Conservation (phyloP, 2,888 invertebrate genomes). For the Crossocerus cetratus region DNA sequence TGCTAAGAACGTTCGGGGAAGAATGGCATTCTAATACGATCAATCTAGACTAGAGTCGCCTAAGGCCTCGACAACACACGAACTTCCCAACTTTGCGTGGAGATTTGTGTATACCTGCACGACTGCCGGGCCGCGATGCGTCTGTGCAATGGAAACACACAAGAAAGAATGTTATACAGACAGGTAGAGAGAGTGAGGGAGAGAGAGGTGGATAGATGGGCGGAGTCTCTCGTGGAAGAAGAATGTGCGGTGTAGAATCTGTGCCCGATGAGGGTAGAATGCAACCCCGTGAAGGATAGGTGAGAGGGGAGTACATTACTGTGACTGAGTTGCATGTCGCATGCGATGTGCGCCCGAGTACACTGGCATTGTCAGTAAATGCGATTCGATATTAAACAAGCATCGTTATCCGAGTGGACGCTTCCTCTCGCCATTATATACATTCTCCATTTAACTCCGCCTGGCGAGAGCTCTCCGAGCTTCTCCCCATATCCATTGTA, state of each 20-base stretch:
- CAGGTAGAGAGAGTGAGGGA: no score
- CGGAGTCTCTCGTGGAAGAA: constrained; percentile 14
- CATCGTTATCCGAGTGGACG: not conserved
- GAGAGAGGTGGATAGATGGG: constrained; percentile 17
- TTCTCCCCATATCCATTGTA: not conserved
- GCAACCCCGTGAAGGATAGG: not conserved
- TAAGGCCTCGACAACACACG: constrained; percentile 43
- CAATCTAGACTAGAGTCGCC: constrained; percentile 48
- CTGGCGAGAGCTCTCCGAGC: no score
- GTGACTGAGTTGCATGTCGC: constrained; percentile 5
- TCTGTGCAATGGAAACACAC: constrained; percentile 59
- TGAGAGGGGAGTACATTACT: constrained; percentile 2
- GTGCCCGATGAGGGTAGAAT: constrained; percentile 9
- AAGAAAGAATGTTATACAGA: constrained; percentile 57
- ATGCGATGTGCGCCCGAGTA: constrained; percentile 18
- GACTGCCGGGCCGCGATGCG: constrained; percentile 58
- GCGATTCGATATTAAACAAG: not conserved
- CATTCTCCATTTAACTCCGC: no score
- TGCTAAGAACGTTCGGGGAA: constrained; percentile 27
- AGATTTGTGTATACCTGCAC: constrained; percentile 57
- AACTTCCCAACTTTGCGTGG: constrained; percentile 38
- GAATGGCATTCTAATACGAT: constrained; percentile 37
- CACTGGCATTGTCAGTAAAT: not conserved
- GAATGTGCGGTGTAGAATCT: not conserved
- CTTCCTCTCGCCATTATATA: not conserved